Conservation (phyloP, 1,140 invertebrate genomes). For the Drosophila varians region DNA sequence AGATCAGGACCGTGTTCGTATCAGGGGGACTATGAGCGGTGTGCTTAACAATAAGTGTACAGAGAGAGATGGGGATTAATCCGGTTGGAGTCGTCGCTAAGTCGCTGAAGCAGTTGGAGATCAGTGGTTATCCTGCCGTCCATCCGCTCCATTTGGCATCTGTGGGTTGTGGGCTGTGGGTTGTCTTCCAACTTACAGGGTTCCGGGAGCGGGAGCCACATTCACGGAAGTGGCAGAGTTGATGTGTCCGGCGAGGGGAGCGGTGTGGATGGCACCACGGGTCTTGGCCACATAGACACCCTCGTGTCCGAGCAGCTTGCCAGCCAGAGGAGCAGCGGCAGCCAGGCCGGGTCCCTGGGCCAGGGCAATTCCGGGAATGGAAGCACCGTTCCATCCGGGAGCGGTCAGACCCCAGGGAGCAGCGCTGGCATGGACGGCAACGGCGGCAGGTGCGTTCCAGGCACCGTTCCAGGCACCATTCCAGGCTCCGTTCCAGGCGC, state of each 20-base stretch:
- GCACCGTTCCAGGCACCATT: conserved; percentile 49
- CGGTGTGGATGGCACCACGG: conserved; percentile 84
- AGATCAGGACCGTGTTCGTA: conserved; percentile 58
- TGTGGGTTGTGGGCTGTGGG: too few species aligned
- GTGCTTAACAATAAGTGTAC: conserved; percentile 70
- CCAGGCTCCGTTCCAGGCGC: conserved; percentile 66
- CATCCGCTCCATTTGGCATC: conserved; percentile 61
- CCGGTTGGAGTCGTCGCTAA: conserved; percentile 55
- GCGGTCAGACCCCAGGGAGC: conserved; percentile 65
- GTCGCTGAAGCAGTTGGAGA: conserved; percentile 45
- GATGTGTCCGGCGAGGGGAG: conserved; percentile 84
- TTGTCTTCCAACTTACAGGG: conserved; percentile 57
- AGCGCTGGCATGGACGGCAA: conserved; percentile 60
- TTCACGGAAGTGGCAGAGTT: conserved; percentile 83
- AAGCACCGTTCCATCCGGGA: conserved; percentile 62
- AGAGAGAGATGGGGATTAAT: conserved; percentile 55
- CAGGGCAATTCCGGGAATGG: conserved; percentile 73
- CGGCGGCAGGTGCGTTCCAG: conserved; percentile 67
- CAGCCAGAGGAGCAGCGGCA: conserved; percentile 14
- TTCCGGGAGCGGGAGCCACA: conserved; percentile 84
- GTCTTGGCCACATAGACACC: conserved; percentile 85
- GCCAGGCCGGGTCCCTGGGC: conserved; percentile 70
- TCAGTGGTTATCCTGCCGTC: conserved; percentile 22
- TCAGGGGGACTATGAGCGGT: conserved; percentile 72
- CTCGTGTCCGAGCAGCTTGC: conserved; percentile 62